Conservation (phyloP, 1,140 invertebrate genomes). For the Oryzaephilus surinamensis region DNA sequence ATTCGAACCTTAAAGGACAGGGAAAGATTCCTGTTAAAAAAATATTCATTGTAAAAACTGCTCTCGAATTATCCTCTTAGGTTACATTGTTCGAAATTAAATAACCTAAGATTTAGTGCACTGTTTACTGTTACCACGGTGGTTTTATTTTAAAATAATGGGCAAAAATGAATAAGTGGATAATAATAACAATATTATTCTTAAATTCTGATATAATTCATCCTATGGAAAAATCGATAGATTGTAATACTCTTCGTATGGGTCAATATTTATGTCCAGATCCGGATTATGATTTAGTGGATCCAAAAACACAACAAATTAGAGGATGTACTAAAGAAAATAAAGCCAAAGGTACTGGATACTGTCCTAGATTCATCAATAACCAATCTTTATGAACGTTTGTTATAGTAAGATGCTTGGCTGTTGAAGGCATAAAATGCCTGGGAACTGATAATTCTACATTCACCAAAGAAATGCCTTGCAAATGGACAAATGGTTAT, state of each 20-base stretch:
- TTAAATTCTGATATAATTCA: too few relatives aligned
- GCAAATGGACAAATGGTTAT: conserved; percentile 94
- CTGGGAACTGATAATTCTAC: conserved; percentile 64
- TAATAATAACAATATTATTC: too few relatives aligned
- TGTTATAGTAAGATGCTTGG: conserved; percentile 66
- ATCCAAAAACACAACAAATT: conserved; percentile 82
- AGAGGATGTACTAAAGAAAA: conserved; percentile 69
- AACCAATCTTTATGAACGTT: conserved; percentile 6
- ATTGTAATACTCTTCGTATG: conserved; percentile 62
- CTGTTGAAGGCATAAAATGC: conserved; percentile 74
- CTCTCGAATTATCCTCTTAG: too few relatives aligned
- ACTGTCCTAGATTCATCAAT: not conserved
- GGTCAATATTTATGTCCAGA: conserved; percentile 82
- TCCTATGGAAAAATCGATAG: conserved; percentile 23
- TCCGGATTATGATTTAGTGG: conserved; percentile 68
- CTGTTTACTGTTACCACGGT: too few relatives aligned
- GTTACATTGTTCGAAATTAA: too few relatives aligned
- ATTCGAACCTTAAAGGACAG: too few relatives aligned
- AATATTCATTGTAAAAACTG: too few relatives aligned
- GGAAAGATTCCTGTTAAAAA: too few relatives aligned
- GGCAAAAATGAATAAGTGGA: too few relatives aligned
- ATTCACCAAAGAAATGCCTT: conserved; percentile 74
- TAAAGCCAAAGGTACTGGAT: conserved; percentile 58
- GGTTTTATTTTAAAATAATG: too few relatives aligned
- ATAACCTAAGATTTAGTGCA: too few relatives aligned